Conservation (phyloP, 2,113 vertebrate species). For the Rhinopithecus roxellana region DNA sequence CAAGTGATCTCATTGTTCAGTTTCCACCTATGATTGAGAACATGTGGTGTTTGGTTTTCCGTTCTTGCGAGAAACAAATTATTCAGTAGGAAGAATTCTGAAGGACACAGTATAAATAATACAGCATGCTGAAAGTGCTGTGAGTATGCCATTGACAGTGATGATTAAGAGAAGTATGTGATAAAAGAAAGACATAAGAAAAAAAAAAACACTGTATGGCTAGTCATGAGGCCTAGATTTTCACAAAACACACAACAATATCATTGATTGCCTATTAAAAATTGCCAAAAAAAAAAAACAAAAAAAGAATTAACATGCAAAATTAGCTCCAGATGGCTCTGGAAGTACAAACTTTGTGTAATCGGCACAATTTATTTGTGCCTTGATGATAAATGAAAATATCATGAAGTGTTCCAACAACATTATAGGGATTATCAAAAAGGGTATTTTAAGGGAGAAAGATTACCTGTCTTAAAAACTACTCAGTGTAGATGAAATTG, state of each 20-base stretch:
- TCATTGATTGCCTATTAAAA: background rate
- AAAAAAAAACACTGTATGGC: background rate
- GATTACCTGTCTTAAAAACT: background rate
- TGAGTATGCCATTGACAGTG: background rate
- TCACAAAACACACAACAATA: background rate
- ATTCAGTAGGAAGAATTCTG: background rate
- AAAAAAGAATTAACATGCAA: background rate
- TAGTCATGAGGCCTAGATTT: background rate
- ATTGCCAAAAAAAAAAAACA: background rate
- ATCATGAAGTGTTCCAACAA: background rate
- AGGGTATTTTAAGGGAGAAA: accelerated
- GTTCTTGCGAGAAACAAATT: background rate
- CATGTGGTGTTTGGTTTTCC: too few species aligned
- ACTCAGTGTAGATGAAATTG: background rate
- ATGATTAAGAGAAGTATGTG: background rate
- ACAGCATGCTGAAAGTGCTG: background rate
- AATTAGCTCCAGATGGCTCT: background rate
- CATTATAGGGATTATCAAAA: background rate
- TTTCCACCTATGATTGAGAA: too few species aligned
- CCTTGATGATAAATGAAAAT: background rate
- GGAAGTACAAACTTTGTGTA: background rate
- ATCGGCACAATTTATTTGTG: background rate
- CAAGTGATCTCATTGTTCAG: too few species aligned
- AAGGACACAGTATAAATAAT: slow-evolving; percentile 20
- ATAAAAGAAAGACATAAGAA: background rate